Conservation (phyloP, 1,140 invertebrate species). For the Oryzaephilus surinamensis region DNA sequence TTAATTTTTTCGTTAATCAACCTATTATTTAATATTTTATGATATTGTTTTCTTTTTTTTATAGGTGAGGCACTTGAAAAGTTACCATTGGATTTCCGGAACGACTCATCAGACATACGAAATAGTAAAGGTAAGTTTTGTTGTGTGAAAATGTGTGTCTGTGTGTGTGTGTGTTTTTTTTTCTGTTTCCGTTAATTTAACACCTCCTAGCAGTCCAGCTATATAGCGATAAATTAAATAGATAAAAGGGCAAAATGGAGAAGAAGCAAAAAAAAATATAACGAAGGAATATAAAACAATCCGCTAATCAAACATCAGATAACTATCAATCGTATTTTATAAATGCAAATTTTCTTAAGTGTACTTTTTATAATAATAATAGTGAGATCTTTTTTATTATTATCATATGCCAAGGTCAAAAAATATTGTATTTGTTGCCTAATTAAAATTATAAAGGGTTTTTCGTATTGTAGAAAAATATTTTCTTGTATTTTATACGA, state of each 20-base stretch:
- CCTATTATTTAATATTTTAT: no score
- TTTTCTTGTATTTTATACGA: no score
- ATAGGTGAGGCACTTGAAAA: constrained; percentile 25
- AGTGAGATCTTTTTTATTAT: constrained; percentile 25
- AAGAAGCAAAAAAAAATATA: no score
- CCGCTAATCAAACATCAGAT: constrained; percentile 27
- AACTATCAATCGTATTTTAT: constrained; percentile 27
- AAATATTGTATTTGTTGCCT: no score
- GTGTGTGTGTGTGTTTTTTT: constrained; percentile 2
- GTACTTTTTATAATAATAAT: no score
- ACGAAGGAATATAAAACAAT: no score
- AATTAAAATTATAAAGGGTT: no score
- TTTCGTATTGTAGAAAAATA: no score
- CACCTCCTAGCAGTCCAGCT: constrained; percentile 4
- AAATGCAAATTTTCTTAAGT: constrained; percentile 21
- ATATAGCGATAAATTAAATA: constrained; percentile 11
- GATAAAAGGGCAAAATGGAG: constrained; percentile 16
- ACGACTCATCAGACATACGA: constrained; percentile 14
- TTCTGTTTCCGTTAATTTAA: constrained; percentile 3
- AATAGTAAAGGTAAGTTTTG: constrained; percentile 17
- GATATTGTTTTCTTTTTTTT: constrained; percentile 7
- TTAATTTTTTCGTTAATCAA: background rate
- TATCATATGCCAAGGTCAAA: no score
- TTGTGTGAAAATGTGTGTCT: background rate
- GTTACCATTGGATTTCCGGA: constrained; percentile 19